Conservation (phyloP, 2,113 vertebrate genomes). For the Lepisosteus osseus region DNA sequence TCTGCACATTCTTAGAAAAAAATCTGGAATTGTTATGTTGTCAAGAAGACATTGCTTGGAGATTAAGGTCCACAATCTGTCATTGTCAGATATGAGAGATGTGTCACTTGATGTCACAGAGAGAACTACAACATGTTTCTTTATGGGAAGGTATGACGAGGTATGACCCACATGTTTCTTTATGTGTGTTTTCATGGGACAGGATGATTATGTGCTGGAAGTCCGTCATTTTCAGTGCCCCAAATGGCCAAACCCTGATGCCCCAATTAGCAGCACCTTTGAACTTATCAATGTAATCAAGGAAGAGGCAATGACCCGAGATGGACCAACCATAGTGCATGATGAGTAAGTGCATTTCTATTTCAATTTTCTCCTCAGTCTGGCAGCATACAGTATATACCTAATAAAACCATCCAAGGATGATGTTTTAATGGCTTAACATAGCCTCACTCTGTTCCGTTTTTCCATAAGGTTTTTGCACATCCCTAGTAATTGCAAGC, state of each 20-base stretch:
- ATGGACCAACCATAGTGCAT: constrained; percentile 96
- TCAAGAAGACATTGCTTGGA: no score
- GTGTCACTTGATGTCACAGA: no score
- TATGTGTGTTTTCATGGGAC: constrained; percentile 33
- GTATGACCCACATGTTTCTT: no score
- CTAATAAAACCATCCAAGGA: neutral
- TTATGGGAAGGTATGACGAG: no score
- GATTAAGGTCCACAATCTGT: no score
- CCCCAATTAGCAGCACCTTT: constrained; percentile 93
- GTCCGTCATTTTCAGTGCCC: constrained; percentile 98
- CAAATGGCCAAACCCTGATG: constrained; percentile 95
- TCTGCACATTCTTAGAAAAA: no score
- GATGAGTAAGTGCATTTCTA: constrained; percentile 82
- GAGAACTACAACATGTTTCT: no score
- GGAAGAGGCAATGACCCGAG: constrained; percentile 94
- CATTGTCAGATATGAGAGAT: no score
- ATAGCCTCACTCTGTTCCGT: neutral
- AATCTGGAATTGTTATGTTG: no score
- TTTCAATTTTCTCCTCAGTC: neutral
- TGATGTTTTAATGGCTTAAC: neutral
- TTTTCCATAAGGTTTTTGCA: neutral
- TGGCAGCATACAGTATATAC: neutral
- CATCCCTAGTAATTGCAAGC: no score
- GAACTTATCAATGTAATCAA: constrained; percentile 98
- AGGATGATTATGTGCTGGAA: constrained; percentile 98